Conservation (phyloP, 2,797 vertebrate genomes). For the Scolopax rusticola region DNA sequence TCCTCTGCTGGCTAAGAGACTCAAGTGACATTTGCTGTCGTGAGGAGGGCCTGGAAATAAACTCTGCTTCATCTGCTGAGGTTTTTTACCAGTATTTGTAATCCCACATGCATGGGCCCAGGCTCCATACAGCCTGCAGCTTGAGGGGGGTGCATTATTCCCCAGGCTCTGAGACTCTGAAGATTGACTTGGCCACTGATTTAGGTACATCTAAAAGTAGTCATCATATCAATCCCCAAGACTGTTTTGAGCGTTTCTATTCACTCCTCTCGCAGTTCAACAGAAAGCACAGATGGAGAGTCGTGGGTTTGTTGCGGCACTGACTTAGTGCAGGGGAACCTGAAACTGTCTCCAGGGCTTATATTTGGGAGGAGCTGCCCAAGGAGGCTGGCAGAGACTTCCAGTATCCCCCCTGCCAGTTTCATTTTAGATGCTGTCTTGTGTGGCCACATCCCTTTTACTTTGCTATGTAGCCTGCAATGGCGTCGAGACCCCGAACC, state of each 20-base stretch:
- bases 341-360: neutral
- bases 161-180: neutral
- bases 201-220: neutral
- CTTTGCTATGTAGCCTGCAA: neutral
- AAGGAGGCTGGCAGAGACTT: neutral
- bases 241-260: neutral
- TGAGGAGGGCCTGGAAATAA: neutral
- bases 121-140: neutral
- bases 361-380: constrained; percentile 3
- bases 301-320: neutral
- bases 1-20: neutral
- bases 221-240: neutral
- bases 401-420: neutral
- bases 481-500: neutral
- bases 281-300: constrained; percentile 26
- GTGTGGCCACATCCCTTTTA: neutral
- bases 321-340: neutral
- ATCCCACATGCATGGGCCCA: neutral
- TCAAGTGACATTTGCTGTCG: neutral
- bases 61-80: neutral
- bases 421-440: neutral
- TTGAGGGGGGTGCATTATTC: neutral
- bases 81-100: neutral
- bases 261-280: neutral
- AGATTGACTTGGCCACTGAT: neutral